A percentile compares a stretch with the other conserved stretches of the same genome.
Evolutionary conservation across 2,113 vertebrate species (phyloP).

Genomic region (Zosterops pallidus): DNA sequence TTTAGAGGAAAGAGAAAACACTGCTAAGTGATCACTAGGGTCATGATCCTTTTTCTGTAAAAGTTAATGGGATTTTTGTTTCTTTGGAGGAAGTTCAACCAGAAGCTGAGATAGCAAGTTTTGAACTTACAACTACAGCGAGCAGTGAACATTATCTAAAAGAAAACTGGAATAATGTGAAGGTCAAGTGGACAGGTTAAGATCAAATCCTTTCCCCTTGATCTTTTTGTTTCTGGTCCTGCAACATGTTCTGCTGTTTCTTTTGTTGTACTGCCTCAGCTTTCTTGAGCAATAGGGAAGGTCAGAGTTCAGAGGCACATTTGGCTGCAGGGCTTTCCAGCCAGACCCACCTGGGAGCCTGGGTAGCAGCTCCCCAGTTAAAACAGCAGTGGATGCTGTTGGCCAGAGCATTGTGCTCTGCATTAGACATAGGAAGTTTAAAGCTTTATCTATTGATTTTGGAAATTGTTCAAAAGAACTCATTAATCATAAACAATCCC

Average conservation of each 20-base stretch:
- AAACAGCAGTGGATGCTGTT: background rate
- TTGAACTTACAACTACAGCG: background rate
- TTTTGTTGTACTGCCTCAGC: background rate
- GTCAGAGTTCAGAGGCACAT: background rate
- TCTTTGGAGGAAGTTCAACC: background rate
- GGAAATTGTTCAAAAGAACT: background rate
- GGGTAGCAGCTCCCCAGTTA: background rate
- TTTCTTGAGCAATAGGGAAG: background rate
- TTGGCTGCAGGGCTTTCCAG: background rate
- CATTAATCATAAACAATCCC: background rate
- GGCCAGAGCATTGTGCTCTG: background rate
- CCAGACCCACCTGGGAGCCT: background rate
- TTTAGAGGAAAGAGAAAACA: background rate
- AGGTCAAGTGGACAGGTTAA: background rate
- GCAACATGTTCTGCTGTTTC: background rate
- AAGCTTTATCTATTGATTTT: slow-evolving; percentile 4
- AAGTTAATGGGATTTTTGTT: slow-evolving; percentile 29
- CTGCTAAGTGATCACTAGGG: background rate
- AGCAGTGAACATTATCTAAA: background rate
- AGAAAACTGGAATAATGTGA: background rate
- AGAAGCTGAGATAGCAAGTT: slow-evolving; percentile 3
- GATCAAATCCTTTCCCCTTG: background rate
- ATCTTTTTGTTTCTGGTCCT: background rate
- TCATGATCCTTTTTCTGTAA: background rate
- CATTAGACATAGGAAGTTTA: background rate